Conservation (phyloP, 2,797 vertebrate species). For the Phataginus tetradactyla region DNA sequence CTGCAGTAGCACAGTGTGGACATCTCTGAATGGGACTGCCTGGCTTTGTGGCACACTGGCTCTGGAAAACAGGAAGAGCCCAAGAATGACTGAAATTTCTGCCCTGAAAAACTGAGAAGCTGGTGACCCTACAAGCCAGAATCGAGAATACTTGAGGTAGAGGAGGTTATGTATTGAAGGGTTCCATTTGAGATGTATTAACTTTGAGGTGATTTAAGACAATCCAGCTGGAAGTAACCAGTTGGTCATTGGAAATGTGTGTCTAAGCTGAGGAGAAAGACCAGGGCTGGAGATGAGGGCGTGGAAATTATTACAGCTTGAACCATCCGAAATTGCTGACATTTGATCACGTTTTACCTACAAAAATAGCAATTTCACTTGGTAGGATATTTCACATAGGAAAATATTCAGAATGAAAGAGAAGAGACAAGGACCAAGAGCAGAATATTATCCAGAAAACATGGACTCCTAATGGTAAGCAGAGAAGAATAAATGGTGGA, state of each 20-base stretch:
- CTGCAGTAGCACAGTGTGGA: not conserved
- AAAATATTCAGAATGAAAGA: constrained; percentile 16
- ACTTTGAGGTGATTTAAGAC: not conserved
- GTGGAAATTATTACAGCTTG: not conserved
- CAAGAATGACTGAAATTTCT: not conserved
- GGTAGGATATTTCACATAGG: not conserved
- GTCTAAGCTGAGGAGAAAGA: not conserved
- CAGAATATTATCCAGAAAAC: not conserved
- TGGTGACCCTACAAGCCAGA: not conserved
- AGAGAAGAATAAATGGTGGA: not conserved
- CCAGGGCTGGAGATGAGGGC: not conserved
- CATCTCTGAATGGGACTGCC: not conserved
- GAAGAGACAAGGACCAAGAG: not conserved
- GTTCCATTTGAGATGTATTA: not conserved
- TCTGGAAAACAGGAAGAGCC: not conserved
- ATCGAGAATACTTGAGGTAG: not conserved
- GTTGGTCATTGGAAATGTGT: not conserved
- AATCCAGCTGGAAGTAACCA: not conserved
- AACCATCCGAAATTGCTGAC: not conserved
- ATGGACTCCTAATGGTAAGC: not conserved
- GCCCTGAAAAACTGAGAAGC: not conserved
- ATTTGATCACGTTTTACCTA: not conserved
- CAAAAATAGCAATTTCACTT: not conserved
- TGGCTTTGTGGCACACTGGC: not conserved
- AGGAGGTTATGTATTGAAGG: not conserved